phyloP scores from a whole-genome alignment of 2,888 invertebrate genomes.

The Dicyrtoma fusca region DNA sequence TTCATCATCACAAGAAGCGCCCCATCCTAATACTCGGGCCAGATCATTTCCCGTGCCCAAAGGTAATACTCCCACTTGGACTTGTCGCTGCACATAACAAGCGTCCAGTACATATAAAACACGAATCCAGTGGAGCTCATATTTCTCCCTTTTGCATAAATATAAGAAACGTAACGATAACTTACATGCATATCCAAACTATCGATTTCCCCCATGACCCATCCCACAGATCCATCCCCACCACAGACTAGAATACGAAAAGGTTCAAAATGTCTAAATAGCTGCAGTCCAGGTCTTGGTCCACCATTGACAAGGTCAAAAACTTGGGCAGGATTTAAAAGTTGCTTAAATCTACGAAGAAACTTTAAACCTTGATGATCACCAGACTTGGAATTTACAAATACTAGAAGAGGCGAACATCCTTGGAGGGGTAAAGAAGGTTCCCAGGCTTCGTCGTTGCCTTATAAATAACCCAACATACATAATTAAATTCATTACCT shows the following conservation, averaged over 20 bases:
- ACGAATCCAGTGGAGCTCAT: background rate
- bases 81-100: constrained; percentile 73
- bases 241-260: constrained; percentile 95
- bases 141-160: background rate
- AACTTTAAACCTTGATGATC: constrained; percentile 96
- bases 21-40: constrained; percentile 91
- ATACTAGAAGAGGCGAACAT: constrained; percentile 84
- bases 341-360: constrained; percentile 88
- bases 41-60: constrained; percentile 96
- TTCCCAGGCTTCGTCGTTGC: constrained; percentile 89
- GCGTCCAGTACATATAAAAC: background rate
- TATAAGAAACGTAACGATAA: constrained; percentile 55
- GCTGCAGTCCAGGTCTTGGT: constrained; percentile 66
- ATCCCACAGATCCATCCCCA: constrained; percentile 96
- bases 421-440: constrained; percentile 70
- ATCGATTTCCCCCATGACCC: constrained; percentile 96
- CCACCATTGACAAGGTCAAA: constrained; percentile 87
- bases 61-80: constrained; percentile 92
- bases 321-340: constrained; percentile 95
- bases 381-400: constrained; percentile 96
- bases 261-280: constrained; percentile 94
- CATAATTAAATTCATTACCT: constrained; percentile 1
- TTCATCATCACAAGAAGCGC: constrained; percentile 93
- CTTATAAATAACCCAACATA: constrained; percentile 58
- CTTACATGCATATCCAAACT: constrained; percentile 91